Evolutionary conservation across 2,888 invertebrate genomes (phyloP).

Genomic region (Pocota personata): DNA sequence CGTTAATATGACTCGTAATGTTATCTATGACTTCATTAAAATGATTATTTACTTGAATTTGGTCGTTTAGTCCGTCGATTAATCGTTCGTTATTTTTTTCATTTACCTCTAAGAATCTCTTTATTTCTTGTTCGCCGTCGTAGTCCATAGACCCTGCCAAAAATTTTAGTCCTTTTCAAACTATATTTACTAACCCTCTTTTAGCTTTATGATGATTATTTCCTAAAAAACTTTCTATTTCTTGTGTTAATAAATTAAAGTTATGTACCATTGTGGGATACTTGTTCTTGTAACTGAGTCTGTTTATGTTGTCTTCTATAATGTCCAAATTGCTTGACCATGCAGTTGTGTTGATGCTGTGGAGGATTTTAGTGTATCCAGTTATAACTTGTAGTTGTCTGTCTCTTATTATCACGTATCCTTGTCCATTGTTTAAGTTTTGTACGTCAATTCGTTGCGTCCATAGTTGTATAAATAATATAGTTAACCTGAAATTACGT

Average conservation of each 20-base stretch:
- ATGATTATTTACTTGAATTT: constrained; percentile 24
- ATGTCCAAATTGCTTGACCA: no score
- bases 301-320: no score
- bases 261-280: constrained; percentile 12
- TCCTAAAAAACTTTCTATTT: no score
- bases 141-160: no score
- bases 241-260: background rate
- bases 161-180: no score
- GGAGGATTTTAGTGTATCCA: background rate
- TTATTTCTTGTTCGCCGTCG: constrained; percentile 36
- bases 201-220: no score
- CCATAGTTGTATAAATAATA: background rate
- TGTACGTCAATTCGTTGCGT: background rate
- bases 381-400: background rate
- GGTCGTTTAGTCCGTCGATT: background rate
- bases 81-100: constrained; percentile 29
- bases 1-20: background rate
- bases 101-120: background rate
- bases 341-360: no score
- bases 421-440: background rate
- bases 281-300: background rate
- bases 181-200: no score
- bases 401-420: background rate
- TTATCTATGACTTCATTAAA: constrained; percentile 21
- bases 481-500: background rate